Base-by-base conservation (phyloP, 1,140 invertebrate genomes). In the Nymphalis io region DNA sequence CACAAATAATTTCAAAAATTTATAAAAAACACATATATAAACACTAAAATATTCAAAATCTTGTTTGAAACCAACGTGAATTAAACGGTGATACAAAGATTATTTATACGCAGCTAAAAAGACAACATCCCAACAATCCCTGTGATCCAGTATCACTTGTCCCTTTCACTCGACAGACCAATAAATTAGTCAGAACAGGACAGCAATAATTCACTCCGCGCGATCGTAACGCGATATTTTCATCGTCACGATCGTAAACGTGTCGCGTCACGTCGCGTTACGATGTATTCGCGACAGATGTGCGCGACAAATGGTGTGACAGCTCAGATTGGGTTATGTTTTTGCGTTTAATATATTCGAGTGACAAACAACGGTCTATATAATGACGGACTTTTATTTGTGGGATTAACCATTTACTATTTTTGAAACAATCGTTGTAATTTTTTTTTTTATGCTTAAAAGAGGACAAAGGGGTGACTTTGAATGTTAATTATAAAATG, bases 191-290 rank as follows among this genome's bases (percentile, higher is more conserved):
- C 72, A 70, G 76, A 80, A 78, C 75, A 70, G 68, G 74, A 61
- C 69, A 59, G 68, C 78, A 33, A 68, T 84, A 83, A 81, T 72
- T 87, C 84, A 83, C 81, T 84, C 84, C 71, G 55, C 82, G 74
- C 73, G 72, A 76, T 73, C 66, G 68, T 71, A 69, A 75, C 42
- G 72, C 83, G 73, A 84, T 87, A 87, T 84, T 83, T 87, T 87
- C 80, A 82, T 87, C 84, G 78, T 78, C 82, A 67, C 66, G 51
- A 59, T 81, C 80, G 81, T 87, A 85, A 87, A 87, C 68, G 77
- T 79, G 83, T 87, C 84, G 80, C 61, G 79, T 68, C 70, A 48
- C 61, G 71, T 55, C 67, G 51, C 60, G 64, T 55, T 20, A 48
- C 60, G 75, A 75, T 74, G 70, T 78, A 75, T 66, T 48, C 75